Base-by-base conservation (phyloP, 2,888 invertebrate genomes). In the Microplitis manilae region DNA sequence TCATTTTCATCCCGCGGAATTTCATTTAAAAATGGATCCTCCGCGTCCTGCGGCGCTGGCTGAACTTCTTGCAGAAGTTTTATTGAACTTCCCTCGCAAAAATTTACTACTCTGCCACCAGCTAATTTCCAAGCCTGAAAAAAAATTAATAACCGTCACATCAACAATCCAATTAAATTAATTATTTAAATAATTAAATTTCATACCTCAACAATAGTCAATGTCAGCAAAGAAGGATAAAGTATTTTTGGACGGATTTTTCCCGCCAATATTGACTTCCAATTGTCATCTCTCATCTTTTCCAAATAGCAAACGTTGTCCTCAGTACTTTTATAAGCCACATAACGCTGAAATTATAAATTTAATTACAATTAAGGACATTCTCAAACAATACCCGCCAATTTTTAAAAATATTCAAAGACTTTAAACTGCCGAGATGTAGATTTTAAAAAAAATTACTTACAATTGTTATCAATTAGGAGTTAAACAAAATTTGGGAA, bases 281-380 rank as follows among this genome's bases (percentile, higher is more conserved):
- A 82, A n/a, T 41, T 67, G 5, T 72, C 67, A 20, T 79, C 62
- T 50, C 83, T 86, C 77, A 91, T 82, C 59, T 88, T 88, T 83
- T 91, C 90, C 75, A 92, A 81, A 79, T 91, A 90, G 83, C 92
- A 92, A 81, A 86, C 85, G 38, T 88, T 88, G 72, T 88, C 90
- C 82, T 90, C 40, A n/a, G 9, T 39, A 15, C 70, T 59, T 70
- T 62, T 70, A 50, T 70, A 64, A 30, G 62, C 75, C 5, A 75
- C 59, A 17, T 70, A 70, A 6, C 70, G 62, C 75, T 75, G 17
- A 8, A 75, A 68, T 62, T 13, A 30, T 38, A 1, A 73, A 67
- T 39, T 8, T 6, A 2, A 50, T 30, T 30, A 30, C 30, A 30
- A 30, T 30, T 30, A 30, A 30, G 2, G 30, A 30, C 30, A 30